Percentiles rank a stretch among this genome's conserved stretches.
phyloP scores from a whole-genome alignment of 2,797 vertebrate species.

The Microchirus variegatus region DNA sequence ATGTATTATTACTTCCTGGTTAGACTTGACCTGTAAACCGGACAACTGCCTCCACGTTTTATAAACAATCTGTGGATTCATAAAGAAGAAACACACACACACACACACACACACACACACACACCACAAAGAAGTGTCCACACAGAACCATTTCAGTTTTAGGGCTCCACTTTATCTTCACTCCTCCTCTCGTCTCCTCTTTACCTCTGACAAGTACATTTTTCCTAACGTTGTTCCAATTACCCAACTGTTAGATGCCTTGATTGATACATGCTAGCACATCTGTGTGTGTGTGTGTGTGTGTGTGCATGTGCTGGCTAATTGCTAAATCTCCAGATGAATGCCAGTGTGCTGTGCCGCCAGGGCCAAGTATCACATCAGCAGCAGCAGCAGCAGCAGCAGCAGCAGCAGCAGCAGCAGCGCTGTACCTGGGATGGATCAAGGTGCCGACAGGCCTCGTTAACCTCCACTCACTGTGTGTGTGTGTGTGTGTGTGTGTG shows the following conservation, averaged over 20 bases:
- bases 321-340: slow-evolving; percentile 65
- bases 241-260: slow-evolving; percentile 65
- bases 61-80: slow-evolving; percentile 39
- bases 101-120: not conserved
- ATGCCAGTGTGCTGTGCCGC: slow-evolving; percentile 48
- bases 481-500: slow-evolving; percentile 23
- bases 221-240: slow-evolving; percentile 64
- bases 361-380: slow-evolving; percentile 32
- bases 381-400: slow-evolving; percentile 42
- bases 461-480: slow-evolving; percentile 42
- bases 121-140: slow-evolving; percentile 19
- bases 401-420: slow-evolving; percentile 19
- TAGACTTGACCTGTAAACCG: too few species aligned
- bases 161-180: slow-evolving; percentile 15
- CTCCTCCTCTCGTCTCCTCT: slow-evolving; percentile 18
- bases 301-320: slow-evolving; percentile 46
- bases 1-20: too few species aligned
- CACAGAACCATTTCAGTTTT: slow-evolving; percentile 5
- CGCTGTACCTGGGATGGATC: slow-evolving; percentile 49
- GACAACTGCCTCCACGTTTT: too few species aligned
- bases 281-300: slow-evolving; percentile 19
- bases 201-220: slow-evolving; percentile 52
- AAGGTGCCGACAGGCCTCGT: slow-evolving; percentile 54
- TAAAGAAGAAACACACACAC: slow-evolving; percentile 18
- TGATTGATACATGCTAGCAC: slow-evolving; percentile 58